These are phyloP conservation scores for Melanotaenia parkinsoni DNA, from an alignment of 2,797 vertebrate species.

Conservation along the genomic window DNA sequence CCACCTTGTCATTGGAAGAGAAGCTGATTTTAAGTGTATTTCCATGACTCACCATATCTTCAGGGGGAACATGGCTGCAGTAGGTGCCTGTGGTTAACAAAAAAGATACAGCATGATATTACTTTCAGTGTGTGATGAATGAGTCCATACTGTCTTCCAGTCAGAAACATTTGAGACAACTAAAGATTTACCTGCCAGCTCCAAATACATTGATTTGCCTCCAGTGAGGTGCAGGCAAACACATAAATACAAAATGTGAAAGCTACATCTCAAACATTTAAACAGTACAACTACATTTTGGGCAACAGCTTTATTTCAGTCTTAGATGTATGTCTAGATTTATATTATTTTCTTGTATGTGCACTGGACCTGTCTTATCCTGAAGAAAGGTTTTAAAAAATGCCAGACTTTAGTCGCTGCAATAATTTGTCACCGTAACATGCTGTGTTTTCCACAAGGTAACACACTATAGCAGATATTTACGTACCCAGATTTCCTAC, in stretches of 20 bases:
- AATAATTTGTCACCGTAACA: conserved; percentile 2
- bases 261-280: neutral
- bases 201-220: too few relatives aligned
- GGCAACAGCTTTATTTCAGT: neutral
- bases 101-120: neutral
- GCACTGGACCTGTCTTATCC: neutral
- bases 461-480: conserved; percentile 4
- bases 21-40: conserved; percentile 76
- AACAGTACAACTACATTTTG: neutral
- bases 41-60: conserved; percentile 78
- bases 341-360: too few relatives aligned
- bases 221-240: too few relatives aligned
- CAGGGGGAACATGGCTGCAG: conserved; percentile 75
- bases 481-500: conserved; percentile 76
- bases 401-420: neutral
- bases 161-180: neutral
- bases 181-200: neutral
- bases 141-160: too few relatives aligned
- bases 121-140: neutral
- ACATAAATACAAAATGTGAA: neutral
- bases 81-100: conserved; percentile 70
- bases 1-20: conserved; percentile 79
- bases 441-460: conserved; percentile 8
- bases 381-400: neutral
- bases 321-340: neutral